phyloP scores from a whole-genome alignment of 2,888 invertebrate genomes.

The Lacanobia wlatinum region DNA sequence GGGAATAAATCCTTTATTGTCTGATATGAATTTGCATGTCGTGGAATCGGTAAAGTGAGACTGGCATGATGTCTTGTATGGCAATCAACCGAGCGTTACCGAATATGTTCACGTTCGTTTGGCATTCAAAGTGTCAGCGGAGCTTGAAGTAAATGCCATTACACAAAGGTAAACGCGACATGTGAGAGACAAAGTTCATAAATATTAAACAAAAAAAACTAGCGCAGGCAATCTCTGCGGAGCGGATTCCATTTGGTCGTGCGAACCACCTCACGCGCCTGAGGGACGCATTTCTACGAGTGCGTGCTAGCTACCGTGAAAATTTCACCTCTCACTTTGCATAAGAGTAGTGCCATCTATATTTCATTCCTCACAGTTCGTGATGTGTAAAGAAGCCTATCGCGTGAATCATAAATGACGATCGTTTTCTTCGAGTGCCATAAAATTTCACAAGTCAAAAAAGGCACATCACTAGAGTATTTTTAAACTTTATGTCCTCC shows the following conservation, averaged over 20 bases:
- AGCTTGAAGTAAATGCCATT: conserved; percentile 84
- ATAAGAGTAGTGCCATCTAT: conserved; percentile 85
- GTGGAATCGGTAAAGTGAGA: conserved; percentile 31
- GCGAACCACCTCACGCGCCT: conserved; percentile 75
- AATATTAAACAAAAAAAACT: conserved; percentile 88
- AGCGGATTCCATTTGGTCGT: conserved; percentile 83
- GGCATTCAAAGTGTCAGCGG: conserved; percentile 80
- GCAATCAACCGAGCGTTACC: conserved; percentile 74
- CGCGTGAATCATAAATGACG: conserved; percentile 86
- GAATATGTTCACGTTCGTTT: conserved; percentile 79
- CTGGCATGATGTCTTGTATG: conserved; percentile 44
- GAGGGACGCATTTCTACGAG: conserved; percentile 81
- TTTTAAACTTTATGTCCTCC: conserved; percentile 71
- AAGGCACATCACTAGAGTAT: conserved; percentile 68
- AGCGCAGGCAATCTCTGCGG: conserved; percentile 86
- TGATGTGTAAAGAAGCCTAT: conserved; percentile 84
- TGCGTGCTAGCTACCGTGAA: conserved; percentile 82
- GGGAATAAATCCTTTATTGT: conserved; percentile 53
- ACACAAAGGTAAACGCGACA: conserved; percentile 83
- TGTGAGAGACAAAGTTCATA: conserved; percentile 84
- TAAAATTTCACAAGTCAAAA: conserved; percentile 78
- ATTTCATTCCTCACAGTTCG: conserved; percentile 81
- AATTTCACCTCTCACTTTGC: conserved; percentile 85
- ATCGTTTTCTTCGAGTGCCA: conserved; percentile 82
- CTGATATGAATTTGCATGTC: conserved; percentile 38